Percentiles rank a stretch among this genome's conserved stretches.
These are phyloP conservation scores for Pimephales promelas DNA, from an alignment of 2,113 vertebrate species.

Conservation along the genomic window DNA sequence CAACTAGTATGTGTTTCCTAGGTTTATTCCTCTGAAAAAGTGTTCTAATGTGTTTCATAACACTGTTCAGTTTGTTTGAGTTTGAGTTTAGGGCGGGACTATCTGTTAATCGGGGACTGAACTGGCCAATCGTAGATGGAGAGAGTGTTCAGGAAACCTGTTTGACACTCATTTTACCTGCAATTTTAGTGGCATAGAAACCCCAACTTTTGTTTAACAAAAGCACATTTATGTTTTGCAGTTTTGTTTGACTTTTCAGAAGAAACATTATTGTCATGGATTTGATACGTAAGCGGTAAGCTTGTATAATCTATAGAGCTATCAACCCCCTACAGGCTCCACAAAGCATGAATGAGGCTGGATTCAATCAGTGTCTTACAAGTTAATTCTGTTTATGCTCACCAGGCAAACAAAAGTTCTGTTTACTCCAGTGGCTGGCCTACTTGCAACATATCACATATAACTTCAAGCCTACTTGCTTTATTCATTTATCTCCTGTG, in stretches of 20 bases:
- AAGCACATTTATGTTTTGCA: neutral
- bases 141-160: neutral
- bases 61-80: neutral
- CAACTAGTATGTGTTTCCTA: too few relatives aligned
- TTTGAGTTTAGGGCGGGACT: neutral
- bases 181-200: neutral
- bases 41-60: neutral
- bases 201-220: neutral
- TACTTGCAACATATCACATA: slow-evolving; percentile 21
- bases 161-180: neutral
- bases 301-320: neutral
- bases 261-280: neutral
- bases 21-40: too few relatives aligned
- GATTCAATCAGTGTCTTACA: slow-evolving; percentile 36
- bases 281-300: neutral
- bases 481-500: slow-evolving; percentile 26
- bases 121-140: neutral
- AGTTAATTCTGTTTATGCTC: slow-evolving; percentile 34
- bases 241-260: neutral
- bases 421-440: slow-evolving; percentile 8
- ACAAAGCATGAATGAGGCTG: slow-evolving; percentile 6
- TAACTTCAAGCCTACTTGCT: neutral
- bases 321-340: neutral
- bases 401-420: slow-evolving; percentile 23
- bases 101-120: too few relatives aligned